Conservation (phyloP, 2,113 vertebrate species). For the Hyla sarda region DNA sequence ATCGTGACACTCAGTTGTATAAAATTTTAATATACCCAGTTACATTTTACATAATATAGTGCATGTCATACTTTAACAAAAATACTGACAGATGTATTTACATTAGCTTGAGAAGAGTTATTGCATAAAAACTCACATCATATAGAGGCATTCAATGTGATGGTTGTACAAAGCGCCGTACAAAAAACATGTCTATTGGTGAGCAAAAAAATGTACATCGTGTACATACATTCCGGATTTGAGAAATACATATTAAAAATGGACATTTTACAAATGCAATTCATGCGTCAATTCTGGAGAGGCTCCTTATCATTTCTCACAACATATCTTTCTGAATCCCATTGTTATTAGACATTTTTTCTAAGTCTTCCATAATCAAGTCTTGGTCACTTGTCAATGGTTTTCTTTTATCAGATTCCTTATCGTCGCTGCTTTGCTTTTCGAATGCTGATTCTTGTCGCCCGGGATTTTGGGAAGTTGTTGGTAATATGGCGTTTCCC, state of each 20-base stretch:
- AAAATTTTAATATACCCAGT: background rate
- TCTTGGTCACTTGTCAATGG: slow-evolving; percentile 73
- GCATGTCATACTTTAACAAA: slow-evolving; percentile 16
- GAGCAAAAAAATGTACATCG: background rate
- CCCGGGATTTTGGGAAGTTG: slow-evolving; percentile 58
- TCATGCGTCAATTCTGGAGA: background rate
- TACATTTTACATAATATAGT: background rate
- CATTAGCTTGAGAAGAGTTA: slow-evolving; percentile 7
- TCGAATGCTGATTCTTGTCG: slow-evolving; percentile 10
- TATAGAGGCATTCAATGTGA: slow-evolving; percentile 7
- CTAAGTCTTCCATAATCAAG: slow-evolving; percentile 78
- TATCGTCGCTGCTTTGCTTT: background rate
- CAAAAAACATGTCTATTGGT: background rate
- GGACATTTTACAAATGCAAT: background rate
- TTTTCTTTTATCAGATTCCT: slow-evolving; percentile 61
- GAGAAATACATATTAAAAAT: slow-evolving; percentile 15
- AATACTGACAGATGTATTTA: slow-evolving; percentile 43
- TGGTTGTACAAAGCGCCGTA: slow-evolving; percentile 21
- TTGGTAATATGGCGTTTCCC: slow-evolving; percentile 74
- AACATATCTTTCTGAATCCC: slow-evolving; percentile 62
- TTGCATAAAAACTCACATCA: slow-evolving; percentile 28
- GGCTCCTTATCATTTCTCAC: background rate
- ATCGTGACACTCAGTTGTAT: background rate
- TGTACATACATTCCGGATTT: background rate
- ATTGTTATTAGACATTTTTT: slow-evolving; percentile 70